Percentiles rank a stretch among this genome's conserved stretches.
Evolutionary conservation across 2,113 vertebrate genomes (phyloP).

Genomic region (Poeciliopsis occidentalis): DNA sequence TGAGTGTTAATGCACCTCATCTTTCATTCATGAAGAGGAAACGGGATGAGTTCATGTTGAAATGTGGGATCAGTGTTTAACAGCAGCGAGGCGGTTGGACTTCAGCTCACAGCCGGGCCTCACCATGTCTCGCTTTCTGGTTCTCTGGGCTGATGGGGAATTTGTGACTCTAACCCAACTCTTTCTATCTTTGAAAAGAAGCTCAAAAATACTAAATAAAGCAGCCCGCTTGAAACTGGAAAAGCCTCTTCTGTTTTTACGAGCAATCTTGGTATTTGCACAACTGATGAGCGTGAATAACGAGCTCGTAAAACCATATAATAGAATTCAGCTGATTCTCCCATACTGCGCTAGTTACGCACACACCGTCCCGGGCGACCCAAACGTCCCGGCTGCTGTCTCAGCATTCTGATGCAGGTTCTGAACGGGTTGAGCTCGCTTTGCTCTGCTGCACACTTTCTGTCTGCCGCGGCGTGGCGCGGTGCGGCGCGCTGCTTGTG

Average conservation of each 20-base stretch:
- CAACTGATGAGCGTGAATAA: not conserved
- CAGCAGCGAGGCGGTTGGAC: constrained; percentile 10
- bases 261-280: not conserved
- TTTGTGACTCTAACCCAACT: not conserved
- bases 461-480: constrained; percentile 24
- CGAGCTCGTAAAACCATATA: not conserved
- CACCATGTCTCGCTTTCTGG: not conserved
- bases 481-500: constrained; percentile 28
- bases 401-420: not conserved
- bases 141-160: not conserved
- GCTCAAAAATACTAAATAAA: not conserved
- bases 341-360: not conserved
- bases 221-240: not conserved
- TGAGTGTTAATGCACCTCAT: constrained; percentile 55
- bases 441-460: constrained; percentile 24
- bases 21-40: constrained; percentile 63
- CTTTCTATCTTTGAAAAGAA: not conserved
- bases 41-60: constrained; percentile 27
- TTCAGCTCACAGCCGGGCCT: not conserved
- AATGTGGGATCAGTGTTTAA: constrained; percentile 38
- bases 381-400: not conserved
- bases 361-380: not conserved
- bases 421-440: not conserved
- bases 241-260: not conserved
- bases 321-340: constrained; percentile 5